Percentiles rank a stretch among this genome's conserved stretches.
Evolutionary conservation across 2,797 vertebrate genomes (phyloP).

Genomic region (Spinus pinus): DNA sequence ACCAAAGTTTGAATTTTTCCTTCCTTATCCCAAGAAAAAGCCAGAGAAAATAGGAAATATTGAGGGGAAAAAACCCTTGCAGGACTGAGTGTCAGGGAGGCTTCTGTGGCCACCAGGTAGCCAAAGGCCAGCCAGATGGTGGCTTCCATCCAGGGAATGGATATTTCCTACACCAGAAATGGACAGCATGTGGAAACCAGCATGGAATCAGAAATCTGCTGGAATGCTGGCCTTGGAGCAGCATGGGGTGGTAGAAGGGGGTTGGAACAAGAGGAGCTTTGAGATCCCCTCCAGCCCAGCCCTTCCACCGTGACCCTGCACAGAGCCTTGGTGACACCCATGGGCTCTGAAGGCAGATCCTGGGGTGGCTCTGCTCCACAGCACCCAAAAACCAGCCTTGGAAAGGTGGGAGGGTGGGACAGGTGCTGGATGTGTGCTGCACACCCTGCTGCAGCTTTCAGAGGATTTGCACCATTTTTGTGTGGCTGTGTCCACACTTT

Average conservation of each 20-base stretch:
- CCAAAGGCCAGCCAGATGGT: fast-evolving
- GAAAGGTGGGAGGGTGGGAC: fast-evolving
- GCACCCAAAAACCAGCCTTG: fast-evolving
- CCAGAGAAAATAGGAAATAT: fast-evolving
- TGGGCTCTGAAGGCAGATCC: fast-evolving
- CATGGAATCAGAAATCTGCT: fast-evolving
- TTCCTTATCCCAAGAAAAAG: not conserved
- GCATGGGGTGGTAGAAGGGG: fast-evolving
- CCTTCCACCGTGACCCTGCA: not conserved
- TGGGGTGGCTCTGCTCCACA: not conserved
- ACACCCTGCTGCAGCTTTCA: fast-evolving
- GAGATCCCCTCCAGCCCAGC: not conserved
- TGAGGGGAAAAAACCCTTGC: not conserved
- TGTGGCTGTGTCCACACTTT: fast-evolving
- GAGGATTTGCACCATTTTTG: fast-evolving
- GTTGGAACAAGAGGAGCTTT: not conserved
- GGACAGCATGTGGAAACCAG: fast-evolving
- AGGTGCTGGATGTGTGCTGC: fast-evolving
- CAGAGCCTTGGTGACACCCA: fast-evolving
- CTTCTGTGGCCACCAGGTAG: not conserved
- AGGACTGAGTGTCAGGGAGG: fast-evolving
- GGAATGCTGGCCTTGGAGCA: not conserved
- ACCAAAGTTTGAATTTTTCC: not conserved
- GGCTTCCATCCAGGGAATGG: too few species aligned
- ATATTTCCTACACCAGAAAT: not conserved